A percentile compares a stretch with the other conserved stretches of the same genome.
These are phyloP conservation scores for Hormaphis cornu DNA, from an alignment of 1,140 invertebrate genomes.

Conservation along the genomic window DNA sequence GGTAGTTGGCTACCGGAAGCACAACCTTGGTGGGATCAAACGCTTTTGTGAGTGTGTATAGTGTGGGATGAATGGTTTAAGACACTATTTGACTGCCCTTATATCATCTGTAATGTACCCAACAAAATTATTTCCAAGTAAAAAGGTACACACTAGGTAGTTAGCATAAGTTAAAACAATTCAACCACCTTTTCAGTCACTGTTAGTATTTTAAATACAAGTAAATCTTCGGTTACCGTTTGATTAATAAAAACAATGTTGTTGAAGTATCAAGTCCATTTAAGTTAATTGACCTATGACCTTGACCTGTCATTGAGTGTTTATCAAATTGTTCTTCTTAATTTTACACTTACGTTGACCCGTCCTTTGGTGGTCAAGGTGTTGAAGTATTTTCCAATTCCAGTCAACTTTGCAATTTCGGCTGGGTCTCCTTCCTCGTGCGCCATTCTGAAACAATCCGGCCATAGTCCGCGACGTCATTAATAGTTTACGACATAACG, in stretches of 20 bases:
- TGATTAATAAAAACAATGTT: not conserved
- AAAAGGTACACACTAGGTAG: no score
- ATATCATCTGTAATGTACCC: no score
- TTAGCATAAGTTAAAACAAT: no score
- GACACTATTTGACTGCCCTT: no score
- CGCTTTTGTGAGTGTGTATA: no score
- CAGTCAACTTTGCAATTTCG: constrained; percentile 28
- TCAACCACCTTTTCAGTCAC: no score
- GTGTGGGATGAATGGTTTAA: no score
- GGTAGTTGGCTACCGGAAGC: no score
- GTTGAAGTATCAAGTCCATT: not conserved
- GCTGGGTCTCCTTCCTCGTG: constrained; percentile 24
- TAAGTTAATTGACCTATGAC: not conserved
- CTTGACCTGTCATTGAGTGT: constrained; percentile 22
- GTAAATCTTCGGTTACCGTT: no score
- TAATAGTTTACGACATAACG: not conserved
- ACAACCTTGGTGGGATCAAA: no score
- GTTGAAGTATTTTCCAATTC: constrained; percentile 22
- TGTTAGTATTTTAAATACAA: no score
- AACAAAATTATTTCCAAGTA: no score
- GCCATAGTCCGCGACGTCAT: not conserved
- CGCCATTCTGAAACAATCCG: constrained; percentile 5
- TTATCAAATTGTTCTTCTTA: not conserved
- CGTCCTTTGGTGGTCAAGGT: constrained; percentile 19
- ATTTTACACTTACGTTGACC: not conserved